Evolutionary conservation across 2,888 invertebrate genomes (phyloP).

Genomic region (Hemithea aestivaria): DNA sequence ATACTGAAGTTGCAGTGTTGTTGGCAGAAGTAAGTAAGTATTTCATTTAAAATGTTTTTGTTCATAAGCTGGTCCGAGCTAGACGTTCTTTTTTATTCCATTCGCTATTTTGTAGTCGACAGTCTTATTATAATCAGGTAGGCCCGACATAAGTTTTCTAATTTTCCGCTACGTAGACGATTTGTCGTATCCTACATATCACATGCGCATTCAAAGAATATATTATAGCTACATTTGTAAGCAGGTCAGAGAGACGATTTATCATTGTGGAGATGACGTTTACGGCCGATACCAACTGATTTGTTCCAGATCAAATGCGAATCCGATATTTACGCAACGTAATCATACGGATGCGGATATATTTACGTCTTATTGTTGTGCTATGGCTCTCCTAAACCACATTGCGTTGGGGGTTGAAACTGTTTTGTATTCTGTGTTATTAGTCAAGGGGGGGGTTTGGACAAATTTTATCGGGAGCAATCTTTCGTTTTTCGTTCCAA

Average conservation of each 20-base stretch:
- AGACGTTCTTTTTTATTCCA: too few relatives aligned
- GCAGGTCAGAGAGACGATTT: conserved; percentile 54
- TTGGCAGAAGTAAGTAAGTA: too few relatives aligned
- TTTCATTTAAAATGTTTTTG: too few relatives aligned
- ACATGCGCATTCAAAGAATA: conserved; percentile 24
- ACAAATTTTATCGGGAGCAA: too few relatives aligned
- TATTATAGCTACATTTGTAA: conserved; percentile 48
- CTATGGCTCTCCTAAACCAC: conserved; percentile 15
- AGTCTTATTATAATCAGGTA: conserved; percentile 1
- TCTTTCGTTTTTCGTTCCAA: too few relatives aligned
- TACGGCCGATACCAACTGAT: conserved; percentile 55
- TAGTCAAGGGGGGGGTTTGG: too few relatives aligned
- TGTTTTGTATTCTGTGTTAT: conserved; percentile 4
- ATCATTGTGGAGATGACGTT: conserved; percentile 57
- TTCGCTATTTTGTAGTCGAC: too few relatives aligned
- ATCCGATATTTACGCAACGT: conserved; percentile 53
- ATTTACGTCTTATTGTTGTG: conserved; percentile 29
- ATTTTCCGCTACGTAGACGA: conserved; percentile 27
- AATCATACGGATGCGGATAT: conserved; percentile 38
- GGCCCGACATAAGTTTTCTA: conserved; percentile 7
- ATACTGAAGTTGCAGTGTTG: too few relatives aligned
- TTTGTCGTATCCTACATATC: conserved; percentile 24
- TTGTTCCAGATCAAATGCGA: conserved; percentile 59
- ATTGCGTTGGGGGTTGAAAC: conserved; percentile 4
- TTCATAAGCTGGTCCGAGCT: too few relatives aligned